These are phyloP conservation scores for Lochmaea crataegi DNA, from an alignment of 2,888 invertebrate genomes.

Conservation along the genomic window DNA sequence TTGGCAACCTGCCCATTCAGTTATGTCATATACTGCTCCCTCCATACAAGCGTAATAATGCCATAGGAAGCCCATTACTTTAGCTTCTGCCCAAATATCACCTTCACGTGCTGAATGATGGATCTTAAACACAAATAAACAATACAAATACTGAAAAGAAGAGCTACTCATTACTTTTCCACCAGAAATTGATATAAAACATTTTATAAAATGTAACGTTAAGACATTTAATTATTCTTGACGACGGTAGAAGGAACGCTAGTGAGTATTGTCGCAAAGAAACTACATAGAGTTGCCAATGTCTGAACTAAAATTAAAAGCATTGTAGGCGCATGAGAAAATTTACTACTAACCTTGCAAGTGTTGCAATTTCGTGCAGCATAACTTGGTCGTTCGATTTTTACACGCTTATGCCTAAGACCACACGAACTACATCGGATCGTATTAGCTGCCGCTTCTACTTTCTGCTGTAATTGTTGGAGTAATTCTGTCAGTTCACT, in stretches of 20 bases:
- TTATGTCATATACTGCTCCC: conserved; percentile 94
- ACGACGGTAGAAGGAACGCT: no score
- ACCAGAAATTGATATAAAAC: no score
- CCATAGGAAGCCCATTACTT: conserved; percentile 83
- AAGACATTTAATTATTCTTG: no score
- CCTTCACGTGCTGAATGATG: conserved; percentile 93
- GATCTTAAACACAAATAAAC: conserved; percentile 69
- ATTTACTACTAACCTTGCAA: conserved; percentile 65
- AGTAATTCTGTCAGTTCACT: conserved; percentile 86
- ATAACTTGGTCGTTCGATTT: conserved; percentile 88
- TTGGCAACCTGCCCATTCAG: conserved; percentile 97
- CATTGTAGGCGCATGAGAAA: neutral
- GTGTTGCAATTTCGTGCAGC: conserved; percentile 92
- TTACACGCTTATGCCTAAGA: conserved; percentile 86
- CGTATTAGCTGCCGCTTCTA: conserved; percentile 94
- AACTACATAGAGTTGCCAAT: neutral
- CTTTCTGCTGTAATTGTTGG: conserved; percentile 90
- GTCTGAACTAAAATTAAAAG: neutral
- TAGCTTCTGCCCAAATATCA: conserved; percentile 95
- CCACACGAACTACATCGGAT: conserved; percentile 96
- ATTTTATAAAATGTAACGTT: no score
- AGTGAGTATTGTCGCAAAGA: no score
- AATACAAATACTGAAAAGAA: neutral
- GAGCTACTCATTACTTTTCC: neutral
- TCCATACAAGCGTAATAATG: conserved; percentile 98